Evolutionary conservation across 2,113 vertebrate species (phyloP).

Genomic region (Hydrochoerus hydrochaeris): DNA sequence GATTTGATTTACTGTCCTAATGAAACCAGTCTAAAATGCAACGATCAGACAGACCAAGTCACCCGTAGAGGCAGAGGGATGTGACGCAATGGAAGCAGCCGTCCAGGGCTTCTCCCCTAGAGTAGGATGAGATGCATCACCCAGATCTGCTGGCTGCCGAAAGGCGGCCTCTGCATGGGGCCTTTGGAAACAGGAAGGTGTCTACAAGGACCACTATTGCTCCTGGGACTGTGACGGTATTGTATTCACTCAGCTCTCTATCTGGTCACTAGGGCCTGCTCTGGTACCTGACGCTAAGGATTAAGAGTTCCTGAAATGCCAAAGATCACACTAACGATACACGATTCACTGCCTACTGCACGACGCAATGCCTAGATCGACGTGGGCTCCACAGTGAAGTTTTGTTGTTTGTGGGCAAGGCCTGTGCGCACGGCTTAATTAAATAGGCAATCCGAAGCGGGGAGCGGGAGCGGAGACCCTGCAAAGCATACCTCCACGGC

Average conservation of each 20-base stretch:
- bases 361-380: not conserved
- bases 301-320: not conserved
- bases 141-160: not conserved
- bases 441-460: conserved; percentile 59
- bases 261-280: not conserved
- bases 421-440: conserved; percentile 60
- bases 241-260: not conserved
- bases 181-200: not conserved
- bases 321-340: not conserved
- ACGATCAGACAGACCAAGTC: not conserved
- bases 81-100: accelerated
- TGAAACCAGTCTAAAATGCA: not conserved
- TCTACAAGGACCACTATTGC: not conserved
- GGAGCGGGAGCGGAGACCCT: conserved; percentile 66
- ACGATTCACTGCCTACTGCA: not conserved
- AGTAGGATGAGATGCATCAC: not conserved
- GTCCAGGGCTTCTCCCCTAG: not conserved
- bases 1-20: not conserved
- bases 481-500: conserved; percentile 73
- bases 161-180: not conserved
- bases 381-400: conserved; percentile 17
- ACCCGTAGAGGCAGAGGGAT: accelerated
- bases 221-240: not conserved
- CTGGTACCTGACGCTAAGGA: not conserved
- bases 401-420: conserved; percentile 39